Percentiles rank a stretch among this genome's conserved stretches.
Evolutionary conservation across 2,113 vertebrate species (phyloP).

Genomic region (Baryphthengus martii): DNA sequence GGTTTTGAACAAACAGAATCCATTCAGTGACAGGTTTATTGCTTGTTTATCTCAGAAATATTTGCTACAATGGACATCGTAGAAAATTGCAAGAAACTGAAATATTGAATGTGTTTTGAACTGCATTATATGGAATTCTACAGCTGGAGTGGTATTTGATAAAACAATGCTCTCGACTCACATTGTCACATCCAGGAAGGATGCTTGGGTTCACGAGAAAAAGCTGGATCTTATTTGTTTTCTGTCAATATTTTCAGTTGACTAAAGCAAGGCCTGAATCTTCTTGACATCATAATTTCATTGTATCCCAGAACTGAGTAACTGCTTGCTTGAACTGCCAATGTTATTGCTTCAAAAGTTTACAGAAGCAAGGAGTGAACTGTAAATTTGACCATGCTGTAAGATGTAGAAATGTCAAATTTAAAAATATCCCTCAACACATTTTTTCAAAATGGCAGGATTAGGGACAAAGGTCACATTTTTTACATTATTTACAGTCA

Average conservation of each 20-base stretch:
- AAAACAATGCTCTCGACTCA: neutral
- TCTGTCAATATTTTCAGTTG: neutral
- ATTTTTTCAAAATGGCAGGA: conserved; percentile 10
- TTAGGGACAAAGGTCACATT: conserved; percentile 12
- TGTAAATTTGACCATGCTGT: conserved; percentile 34
- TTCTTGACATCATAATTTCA: conserved; percentile 51
- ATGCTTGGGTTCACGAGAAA: neutral
- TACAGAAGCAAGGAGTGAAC: neutral
- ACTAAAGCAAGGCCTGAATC: conserved; percentile 12
- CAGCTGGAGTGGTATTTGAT: neutral
- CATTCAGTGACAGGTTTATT: conserved; percentile 41
- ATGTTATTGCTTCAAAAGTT: conserved; percentile 26
- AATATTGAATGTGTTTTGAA: conserved; percentile 29
- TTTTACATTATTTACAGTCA: conserved; percentile 32
- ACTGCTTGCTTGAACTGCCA: conserved; percentile 44
- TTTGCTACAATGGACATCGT: neutral
- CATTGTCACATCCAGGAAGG: neutral
- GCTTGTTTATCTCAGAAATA: conserved; percentile 33
- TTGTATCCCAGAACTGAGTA: conserved; percentile 40
- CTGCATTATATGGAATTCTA: neutral
- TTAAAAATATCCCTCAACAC: conserved; percentile 10
- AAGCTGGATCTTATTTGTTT: conserved; percentile 37
- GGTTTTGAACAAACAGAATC: conserved; percentile 22
- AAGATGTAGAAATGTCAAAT: neutral
- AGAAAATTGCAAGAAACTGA: conserved; percentile 5